phyloP scores from a whole-genome alignment of 2,888 invertebrate genomes.

The Ceriagrion tenellum region DNA sequence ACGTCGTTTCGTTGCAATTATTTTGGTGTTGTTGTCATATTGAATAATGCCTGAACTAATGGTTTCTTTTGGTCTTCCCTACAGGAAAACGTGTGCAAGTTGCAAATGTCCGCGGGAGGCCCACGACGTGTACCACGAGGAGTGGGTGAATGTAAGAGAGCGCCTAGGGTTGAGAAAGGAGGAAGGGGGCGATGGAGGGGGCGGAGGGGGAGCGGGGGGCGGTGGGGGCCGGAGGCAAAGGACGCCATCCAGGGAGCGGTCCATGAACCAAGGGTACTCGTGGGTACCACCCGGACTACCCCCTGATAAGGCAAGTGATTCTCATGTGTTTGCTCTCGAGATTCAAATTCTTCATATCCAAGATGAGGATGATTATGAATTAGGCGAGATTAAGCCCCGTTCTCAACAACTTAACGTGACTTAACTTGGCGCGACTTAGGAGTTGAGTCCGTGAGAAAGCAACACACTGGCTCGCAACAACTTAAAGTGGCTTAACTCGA shows the following conservation, averaged over 20 bases:
- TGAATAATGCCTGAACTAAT: background rate
- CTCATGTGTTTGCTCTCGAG: no score
- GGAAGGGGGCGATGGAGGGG: constrained; percentile 79
- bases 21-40: background rate
- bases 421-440: no score
- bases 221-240: constrained; percentile 80
- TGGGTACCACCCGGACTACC: constrained; percentile 87
- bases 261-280: constrained; percentile 82
- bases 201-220: constrained; percentile 84
- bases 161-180: constrained; percentile 83
- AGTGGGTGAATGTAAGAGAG: constrained; percentile 89
- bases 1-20: background rate
- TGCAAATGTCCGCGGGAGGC: constrained; percentile 95
- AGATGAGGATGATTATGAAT: no score
- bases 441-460: no score
- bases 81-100: constrained; percentile 94
- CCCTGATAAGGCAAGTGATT: constrained; percentile 69
- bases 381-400: no score
- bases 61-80: constrained; percentile 58
- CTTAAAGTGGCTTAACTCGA: no score
- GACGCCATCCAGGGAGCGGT: constrained; percentile 81
- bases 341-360: no score
- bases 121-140: constrained; percentile 94
- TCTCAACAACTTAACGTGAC: no score
- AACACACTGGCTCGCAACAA: no score